phyloP scores from a whole-genome alignment of 2,113 vertebrate genomes.

The Anhinga rufa region DNA sequence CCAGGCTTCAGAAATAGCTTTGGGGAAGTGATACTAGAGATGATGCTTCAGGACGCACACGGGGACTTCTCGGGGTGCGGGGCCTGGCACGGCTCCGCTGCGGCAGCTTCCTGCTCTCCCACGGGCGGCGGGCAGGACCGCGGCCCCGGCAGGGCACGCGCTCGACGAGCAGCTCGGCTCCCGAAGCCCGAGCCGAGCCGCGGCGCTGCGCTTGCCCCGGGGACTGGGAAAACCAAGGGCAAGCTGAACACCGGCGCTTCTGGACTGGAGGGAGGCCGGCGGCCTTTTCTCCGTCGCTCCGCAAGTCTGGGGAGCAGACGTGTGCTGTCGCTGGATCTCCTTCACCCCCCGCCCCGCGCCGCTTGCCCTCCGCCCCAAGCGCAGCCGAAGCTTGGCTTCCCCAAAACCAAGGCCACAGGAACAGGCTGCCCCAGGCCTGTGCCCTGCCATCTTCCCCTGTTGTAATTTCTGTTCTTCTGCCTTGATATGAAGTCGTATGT shows the following conservation, averaged over 20 bases:
- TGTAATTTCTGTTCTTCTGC: not conserved
- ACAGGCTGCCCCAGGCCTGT: not conserved
- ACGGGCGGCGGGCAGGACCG: rapidly evolving
- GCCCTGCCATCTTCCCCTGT: not conserved
- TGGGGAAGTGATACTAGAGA: conserved; percentile 21
- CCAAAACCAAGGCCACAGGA: not conserved
- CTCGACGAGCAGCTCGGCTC: rapidly evolving
- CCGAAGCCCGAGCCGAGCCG: rapidly evolving
- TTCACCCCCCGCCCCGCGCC: not conserved
- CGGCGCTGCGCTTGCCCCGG: rapidly evolving
- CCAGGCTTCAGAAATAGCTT: conserved; percentile 4
- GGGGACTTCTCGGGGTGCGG: not conserved
- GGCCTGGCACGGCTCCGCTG: not conserved
- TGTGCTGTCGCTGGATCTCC: not conserved
- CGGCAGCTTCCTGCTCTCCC: not conserved
- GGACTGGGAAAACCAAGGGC: too few relatives aligned
- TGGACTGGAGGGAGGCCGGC: too few relatives aligned
- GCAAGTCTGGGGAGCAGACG: not conserved
- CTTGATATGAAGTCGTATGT: not conserved
- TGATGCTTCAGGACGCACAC: rapidly evolving
- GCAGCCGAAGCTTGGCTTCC: not conserved
- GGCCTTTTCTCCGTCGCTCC: rapidly evolving
- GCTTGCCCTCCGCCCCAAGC: not conserved
- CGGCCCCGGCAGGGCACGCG: not conserved
- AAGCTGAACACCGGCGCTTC: rapidly evolving